Evolutionary conservation across 2,113 vertebrate genomes (phyloP).

Genomic region (Terrapene triunguis): DNA sequence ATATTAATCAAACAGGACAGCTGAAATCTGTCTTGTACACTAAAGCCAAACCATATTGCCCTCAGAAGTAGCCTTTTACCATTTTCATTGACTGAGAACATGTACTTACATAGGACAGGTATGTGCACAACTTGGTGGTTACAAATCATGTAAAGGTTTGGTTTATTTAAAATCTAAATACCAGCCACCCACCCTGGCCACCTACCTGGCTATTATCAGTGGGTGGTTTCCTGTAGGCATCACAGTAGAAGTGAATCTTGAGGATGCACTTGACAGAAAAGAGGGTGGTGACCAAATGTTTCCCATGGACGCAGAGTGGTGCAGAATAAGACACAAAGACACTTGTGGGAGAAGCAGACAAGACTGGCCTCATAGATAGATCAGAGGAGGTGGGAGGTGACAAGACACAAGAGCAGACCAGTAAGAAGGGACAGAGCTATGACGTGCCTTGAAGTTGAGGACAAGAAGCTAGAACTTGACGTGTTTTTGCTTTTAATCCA

Average conservation of each 20-base stretch:
- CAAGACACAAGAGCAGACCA: neutral
- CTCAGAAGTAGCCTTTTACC: neutral
- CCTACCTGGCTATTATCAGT: neutral
- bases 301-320: neutral
- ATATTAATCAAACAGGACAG: neutral
- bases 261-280: neutral
- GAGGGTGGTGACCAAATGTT: neutral
- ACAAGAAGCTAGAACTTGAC: neutral
- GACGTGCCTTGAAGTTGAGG: neutral
- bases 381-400: neutral
- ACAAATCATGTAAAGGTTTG: neutral
- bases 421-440: neutral
- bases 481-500: neutral
- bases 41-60: neutral
- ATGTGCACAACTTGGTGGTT: neutral
- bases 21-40: neutral
- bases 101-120: neutral
- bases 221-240: neutral
- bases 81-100: neutral
- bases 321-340: neutral
- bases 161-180: neutral
- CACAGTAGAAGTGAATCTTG: neutral
- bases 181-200: neutral
- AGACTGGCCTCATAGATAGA: rapidly evolving
- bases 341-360: neutral